Conservation (phyloP, 92 coral and sea anemone genomes). For the Meandrina meandrites region DNA sequence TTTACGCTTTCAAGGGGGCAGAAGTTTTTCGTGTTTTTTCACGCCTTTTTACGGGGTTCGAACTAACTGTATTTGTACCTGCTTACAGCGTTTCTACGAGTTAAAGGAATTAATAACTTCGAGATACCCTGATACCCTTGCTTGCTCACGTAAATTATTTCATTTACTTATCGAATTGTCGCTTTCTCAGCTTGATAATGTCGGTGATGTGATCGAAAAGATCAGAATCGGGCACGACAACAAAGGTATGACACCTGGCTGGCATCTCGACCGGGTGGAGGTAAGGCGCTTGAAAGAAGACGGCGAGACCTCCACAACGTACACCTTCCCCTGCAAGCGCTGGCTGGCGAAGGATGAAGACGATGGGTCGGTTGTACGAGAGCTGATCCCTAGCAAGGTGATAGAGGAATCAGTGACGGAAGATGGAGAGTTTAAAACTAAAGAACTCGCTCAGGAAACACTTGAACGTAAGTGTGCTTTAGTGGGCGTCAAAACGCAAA, state of each 20-base stretch:
- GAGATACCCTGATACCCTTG: too few relatives aligned
- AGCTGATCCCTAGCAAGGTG: slow-evolving; percentile 87
- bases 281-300: slow-evolving; percentile 85
- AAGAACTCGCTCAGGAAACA: slow-evolving; percentile 76
- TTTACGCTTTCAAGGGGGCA: too few relatives aligned
- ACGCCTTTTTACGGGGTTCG: too few relatives aligned
- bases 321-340: slow-evolving; percentile 86
- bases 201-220: slow-evolving; percentile 94
- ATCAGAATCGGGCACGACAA: slow-evolving; percentile 94
- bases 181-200: slow-evolving; percentile 76
- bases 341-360: slow-evolving; percentile 98
- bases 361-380: slow-evolving; percentile 94
- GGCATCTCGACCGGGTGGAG: slow-evolving; percentile 91
- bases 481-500: neutral
- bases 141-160: too few relatives aligned
- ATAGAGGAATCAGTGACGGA: slow-evolving; percentile 81
- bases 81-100: too few relatives aligned
- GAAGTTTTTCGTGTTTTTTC: too few relatives aligned
- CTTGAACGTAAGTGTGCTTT: slow-evolving; percentile 73
- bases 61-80: too few relatives aligned
- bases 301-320: slow-evolving; percentile 85
- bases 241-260: slow-evolving; percentile 91
- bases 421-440: slow-evolving; percentile 76
- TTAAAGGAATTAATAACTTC: too few relatives aligned
- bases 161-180: too few relatives aligned